Conservation (phyloP, 2,113 vertebrate species). For the Trematocara macrostoma region DNA sequence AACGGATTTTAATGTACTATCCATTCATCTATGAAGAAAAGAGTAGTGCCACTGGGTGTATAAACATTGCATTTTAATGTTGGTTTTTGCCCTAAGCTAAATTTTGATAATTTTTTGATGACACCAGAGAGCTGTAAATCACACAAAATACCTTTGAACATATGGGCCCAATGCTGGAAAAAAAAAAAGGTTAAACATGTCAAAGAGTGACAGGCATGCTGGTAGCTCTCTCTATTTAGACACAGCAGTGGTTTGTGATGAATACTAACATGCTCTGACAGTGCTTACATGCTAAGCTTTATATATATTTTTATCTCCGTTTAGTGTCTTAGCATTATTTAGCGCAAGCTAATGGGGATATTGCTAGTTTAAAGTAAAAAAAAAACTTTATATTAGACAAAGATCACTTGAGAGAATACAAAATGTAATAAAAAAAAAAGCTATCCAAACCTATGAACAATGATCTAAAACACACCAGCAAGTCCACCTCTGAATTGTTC, state of each 20-base stretch:
- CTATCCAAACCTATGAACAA: not conserved
- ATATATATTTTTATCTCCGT: not conserved
- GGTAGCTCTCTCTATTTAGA: not conserved
- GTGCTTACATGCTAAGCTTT: not conserved
- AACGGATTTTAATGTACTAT: not conserved
- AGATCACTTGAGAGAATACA: not conserved
- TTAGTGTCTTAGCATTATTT: not conserved
- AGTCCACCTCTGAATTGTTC: not conserved
- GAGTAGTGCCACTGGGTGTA: not conserved
- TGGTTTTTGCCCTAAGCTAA: not conserved
- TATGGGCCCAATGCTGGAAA: not conserved
- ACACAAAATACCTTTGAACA: not conserved
- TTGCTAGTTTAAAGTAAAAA: not conserved
- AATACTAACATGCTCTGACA: not conserved
- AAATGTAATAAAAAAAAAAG: accelerated
- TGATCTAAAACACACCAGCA: not conserved
- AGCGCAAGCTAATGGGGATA: not conserved
- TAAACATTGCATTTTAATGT: not conserved
- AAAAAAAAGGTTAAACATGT: not conserved
- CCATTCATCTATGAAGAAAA: not conserved
- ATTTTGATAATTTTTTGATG: not conserved
- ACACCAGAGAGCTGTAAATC: not conserved
- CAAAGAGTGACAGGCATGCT: not conserved
- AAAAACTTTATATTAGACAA: not conserved
- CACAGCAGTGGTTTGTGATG: not conserved